Conservation (phyloP, 2,797 vertebrate species). For the Chelon auratus region DNA sequence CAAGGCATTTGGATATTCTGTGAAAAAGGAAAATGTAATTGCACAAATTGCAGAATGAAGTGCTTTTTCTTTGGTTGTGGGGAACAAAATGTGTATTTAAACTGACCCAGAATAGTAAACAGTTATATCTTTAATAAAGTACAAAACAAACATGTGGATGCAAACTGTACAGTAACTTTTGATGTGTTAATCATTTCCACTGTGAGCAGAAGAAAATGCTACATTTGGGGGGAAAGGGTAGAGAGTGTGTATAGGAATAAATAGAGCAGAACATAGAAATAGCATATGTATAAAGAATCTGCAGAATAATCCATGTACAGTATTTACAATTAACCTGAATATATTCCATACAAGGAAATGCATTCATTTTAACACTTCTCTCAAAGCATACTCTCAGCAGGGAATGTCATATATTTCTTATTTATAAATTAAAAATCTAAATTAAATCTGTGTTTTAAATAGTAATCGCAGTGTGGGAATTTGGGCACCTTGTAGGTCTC, state of each 20-base stretch:
- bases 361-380: slow-evolving; percentile 63
- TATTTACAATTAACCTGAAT: slow-evolving; percentile 73
- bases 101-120: slow-evolving; percentile 47
- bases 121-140: slow-evolving; percentile 80
- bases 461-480: slow-evolving; percentile 7
- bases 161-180: slow-evolving; percentile 73
- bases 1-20: slow-evolving; percentile 9
- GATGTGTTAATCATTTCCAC: slow-evolving; percentile 21
- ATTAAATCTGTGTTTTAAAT: slow-evolving; percentile 37
- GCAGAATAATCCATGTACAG: slow-evolving; percentile 67
- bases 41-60: not conserved
- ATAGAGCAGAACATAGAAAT: slow-evolving; percentile 58
- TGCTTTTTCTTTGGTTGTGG: not conserved
- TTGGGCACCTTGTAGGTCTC: not conserved
- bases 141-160: slow-evolving; percentile 76
- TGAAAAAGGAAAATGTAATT: slow-evolving; percentile 2
- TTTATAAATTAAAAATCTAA: slow-evolving; percentile 31
- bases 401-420: slow-evolving; percentile 9
- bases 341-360: slow-evolving; percentile 44
- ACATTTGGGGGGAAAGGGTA: slow-evolving; percentile 58
- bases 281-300: slow-evolving; percentile 63
- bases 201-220: slow-evolving; percentile 59
- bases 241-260: slow-evolving; percentile 51
- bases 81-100: slow-evolving; percentile 11
- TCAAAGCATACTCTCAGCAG: slow-evolving; percentile 33